Evolutionary conservation across 2,888 invertebrate genomes (phyloP), one percentile per base, ranked within the genome.

Genomic region (Chymomyza procnemis): DNA sequence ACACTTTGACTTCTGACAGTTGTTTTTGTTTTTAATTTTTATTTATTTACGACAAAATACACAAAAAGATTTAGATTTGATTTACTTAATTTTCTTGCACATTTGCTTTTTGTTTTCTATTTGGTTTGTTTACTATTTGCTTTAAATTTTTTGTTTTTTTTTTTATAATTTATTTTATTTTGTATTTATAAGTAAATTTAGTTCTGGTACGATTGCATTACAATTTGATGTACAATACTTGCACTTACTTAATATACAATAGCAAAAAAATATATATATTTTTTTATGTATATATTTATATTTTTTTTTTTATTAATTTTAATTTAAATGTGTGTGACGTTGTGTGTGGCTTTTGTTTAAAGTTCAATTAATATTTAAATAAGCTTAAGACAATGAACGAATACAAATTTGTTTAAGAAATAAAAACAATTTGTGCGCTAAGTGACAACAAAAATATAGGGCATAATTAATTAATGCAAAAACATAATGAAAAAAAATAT

Each of bases 1-100:
- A 26, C 8, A 0, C 26, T 2, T 26, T 6, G 4, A 6, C 6
- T 26, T 26, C 8, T 26, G 26, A 41, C 2, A 41, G 9, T 41
- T 2, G 4, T 19, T 57, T 12, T 50, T 14, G 34, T 50, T 52
- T 54, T 18, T 62, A 64, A 61, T 64, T 71, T 80, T 82, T 83
- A 81, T 82, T 82, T 82, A 83, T 81, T 82, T 82, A 83, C 84
- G 84, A 82, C 82, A 84, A 82, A 84, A 82, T 82, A 84, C 82
- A 82, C 81, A 82, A 82, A 80, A 81, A 75, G n/a, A 69, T 67
- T 75, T 73, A 76, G 73, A 83, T 79, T 81, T 78, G 69, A 79
- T 81, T 83, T 81, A 74, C 70, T 77, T 73, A 73, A 55, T 64
- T 71, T 63, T 6, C 22, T 54, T 41, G 34, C 34, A 41, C 34